Evolutionary conservation across 2,797 vertebrate genomes (phyloP).

Genomic region (Sebastiscus tertius): DNA sequence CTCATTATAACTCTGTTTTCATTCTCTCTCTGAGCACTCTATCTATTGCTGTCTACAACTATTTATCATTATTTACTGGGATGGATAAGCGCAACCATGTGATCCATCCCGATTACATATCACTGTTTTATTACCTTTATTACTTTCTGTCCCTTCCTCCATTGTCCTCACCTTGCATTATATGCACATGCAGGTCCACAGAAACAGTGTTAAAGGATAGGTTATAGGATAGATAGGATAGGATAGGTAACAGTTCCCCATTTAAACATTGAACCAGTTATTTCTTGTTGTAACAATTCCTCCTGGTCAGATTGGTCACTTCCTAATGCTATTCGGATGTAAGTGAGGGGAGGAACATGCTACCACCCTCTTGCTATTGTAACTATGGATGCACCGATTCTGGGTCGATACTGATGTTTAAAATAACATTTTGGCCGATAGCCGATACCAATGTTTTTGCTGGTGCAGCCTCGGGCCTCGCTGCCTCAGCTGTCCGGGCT

Average conservation of each 20-base stretch:
- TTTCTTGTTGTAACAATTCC: neutral
- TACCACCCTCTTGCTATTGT: neutral
- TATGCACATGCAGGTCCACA: neutral
- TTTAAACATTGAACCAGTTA: neutral
- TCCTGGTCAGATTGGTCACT: neutral
- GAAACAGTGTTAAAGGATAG: neutral
- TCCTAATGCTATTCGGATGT: neutral
- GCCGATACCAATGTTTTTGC: no score
- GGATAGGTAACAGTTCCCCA: neutral
- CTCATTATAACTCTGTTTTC: neutral
- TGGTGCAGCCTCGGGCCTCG: no score
- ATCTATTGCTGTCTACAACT: neutral
- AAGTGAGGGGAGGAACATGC: neutral
- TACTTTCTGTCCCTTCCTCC: neutral
- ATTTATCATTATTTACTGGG: constrained; percentile 7
- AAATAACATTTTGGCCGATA: no score
- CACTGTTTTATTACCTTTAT: neutral
- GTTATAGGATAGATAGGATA: no score
- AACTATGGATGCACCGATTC: no score
- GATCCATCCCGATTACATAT: neutral
- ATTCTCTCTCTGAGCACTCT: neutral
- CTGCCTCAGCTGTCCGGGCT: no score
- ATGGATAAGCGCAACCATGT: neutral
- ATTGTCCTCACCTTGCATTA: neutral
- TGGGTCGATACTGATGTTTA: no score